Conservation (phyloP, 2,113 vertebrate genomes). For the Cnemophilus loriae region DNA sequence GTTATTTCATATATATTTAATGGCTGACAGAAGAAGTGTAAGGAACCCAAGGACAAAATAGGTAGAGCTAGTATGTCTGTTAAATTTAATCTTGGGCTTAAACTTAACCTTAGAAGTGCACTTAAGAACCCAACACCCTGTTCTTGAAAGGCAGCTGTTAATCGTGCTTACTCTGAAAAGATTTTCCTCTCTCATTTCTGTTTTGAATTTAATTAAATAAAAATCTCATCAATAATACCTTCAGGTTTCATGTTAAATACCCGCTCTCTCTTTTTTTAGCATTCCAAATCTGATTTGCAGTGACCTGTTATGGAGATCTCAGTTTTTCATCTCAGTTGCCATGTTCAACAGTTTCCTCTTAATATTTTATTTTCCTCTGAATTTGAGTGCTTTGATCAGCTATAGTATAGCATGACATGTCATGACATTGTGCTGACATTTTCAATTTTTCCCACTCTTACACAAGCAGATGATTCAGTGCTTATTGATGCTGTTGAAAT, state of each 20-base stretch:
- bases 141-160: neutral
- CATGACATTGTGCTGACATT: neutral
- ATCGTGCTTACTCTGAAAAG: neutral
- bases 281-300: neutral
- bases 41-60: neutral
- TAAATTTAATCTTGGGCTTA: neutral
- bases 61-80: neutral
- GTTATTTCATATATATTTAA: neutral
- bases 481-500: neutral
- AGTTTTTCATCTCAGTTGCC: neutral
- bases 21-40: neutral
- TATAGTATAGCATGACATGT: neutral
- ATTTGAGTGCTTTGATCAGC: neutral
- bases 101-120: neutral
- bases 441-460: neutral
- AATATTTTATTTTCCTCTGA: neutral
- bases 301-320: neutral
- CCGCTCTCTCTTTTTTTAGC: neutral
- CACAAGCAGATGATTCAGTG: neutral
- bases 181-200: neutral
- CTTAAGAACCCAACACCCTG: neutral
- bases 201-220: neutral
- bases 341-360: neutral
- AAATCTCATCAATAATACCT: neutral
- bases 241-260: neutral